These are phyloP conservation scores for Formica selysi DNA, from an alignment of 1,140 invertebrate genomes.

Conservation along the genomic window DNA sequence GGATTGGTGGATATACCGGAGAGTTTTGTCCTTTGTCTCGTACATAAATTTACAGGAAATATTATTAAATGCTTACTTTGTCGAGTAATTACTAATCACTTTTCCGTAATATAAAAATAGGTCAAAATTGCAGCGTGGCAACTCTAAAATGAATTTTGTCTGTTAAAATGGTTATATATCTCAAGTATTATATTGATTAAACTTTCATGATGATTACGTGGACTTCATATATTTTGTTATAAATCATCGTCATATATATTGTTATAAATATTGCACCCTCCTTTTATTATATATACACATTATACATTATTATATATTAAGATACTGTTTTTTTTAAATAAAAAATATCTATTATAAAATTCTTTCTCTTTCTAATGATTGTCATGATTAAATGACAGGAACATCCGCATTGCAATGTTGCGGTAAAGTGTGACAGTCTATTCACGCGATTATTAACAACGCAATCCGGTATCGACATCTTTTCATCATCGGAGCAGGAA, in stretches of 20 bases:
- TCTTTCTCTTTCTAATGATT: neutral
- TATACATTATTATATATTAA: neutral
- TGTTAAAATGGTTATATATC: neutral
- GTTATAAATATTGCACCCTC: too few relatives aligned
- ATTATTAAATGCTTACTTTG: neutral
- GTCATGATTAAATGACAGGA: neutral
- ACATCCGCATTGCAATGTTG: slow-evolving; percentile 31
- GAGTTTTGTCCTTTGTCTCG: neutral
- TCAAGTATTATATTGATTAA: neutral
- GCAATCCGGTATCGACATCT: slow-evolving; percentile 34
- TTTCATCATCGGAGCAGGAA: slow-evolving; percentile 37
- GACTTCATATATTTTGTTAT: neutral
- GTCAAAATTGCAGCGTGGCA: neutral
- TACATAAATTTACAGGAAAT: neutral
- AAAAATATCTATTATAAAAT: neutral
- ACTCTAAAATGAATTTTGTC: neutral
- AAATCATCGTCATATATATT: too few relatives aligned
- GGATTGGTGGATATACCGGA: neutral
- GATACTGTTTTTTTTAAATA: neutral
- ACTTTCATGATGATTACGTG: neutral
- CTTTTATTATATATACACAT: neutral
- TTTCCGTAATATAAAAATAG: neutral
- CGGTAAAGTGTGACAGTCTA: neutral
- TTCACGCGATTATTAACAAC: slow-evolving; percentile 41
- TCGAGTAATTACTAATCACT: neutral